A percentile compares a stretch with the other conserved stretches of the same genome.
These are phyloP conservation scores for Spea multiplicata DNA, from an alignment of 2,113 vertebrate genomes.

Conservation along the genomic window DNA sequence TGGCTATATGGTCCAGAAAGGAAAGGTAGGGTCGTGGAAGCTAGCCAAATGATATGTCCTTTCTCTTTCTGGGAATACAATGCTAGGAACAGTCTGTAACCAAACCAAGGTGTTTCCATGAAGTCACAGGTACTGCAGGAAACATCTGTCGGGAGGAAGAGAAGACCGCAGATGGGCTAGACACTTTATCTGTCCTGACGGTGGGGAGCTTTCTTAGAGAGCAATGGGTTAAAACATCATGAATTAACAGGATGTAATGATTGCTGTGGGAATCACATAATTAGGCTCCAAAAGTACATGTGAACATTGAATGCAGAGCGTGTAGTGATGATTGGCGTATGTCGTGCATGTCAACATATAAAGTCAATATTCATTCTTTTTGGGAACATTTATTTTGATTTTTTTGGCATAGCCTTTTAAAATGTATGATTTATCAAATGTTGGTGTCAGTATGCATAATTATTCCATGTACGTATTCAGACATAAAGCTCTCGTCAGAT, in stretches of 20 bases:
- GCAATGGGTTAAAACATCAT: slow-evolving; percentile 21
- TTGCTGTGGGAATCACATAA: slow-evolving; percentile 5
- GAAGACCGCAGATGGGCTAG: slow-evolving; percentile 24
- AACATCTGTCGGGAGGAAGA: slow-evolving; percentile 73
- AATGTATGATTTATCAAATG: slow-evolving; percentile 17
- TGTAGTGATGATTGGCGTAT: slow-evolving; percentile 20
- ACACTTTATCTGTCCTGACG: slow-evolving; percentile 25
- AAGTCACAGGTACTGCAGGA: slow-evolving; percentile 61
- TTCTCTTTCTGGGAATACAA: slow-evolving; percentile 35
- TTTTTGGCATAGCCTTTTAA: slow-evolving; percentile 3
- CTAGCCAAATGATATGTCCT: slow-evolving; percentile 19
- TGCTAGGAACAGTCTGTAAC: slow-evolving; percentile 31
- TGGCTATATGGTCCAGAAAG: slow-evolving; percentile 1
- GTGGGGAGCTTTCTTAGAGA: not conserved
- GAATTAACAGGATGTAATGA: slow-evolving; percentile 5
- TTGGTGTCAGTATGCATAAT: too few relatives aligned
- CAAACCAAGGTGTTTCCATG: slow-evolving; percentile 40
- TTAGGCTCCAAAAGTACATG: not conserved
- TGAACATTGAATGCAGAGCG: not conserved
- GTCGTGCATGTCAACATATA: not conserved
- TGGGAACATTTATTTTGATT: not conserved
- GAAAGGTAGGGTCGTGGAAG: slow-evolving; percentile 3
- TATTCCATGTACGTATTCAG: too few relatives aligned
- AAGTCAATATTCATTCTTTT: not conserved
- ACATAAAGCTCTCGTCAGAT: too few relatives aligned